These are phyloP conservation scores for Sus cebifrons DNA, from an alignment of 2,797 vertebrate species.

Conservation along the genomic window DNA sequence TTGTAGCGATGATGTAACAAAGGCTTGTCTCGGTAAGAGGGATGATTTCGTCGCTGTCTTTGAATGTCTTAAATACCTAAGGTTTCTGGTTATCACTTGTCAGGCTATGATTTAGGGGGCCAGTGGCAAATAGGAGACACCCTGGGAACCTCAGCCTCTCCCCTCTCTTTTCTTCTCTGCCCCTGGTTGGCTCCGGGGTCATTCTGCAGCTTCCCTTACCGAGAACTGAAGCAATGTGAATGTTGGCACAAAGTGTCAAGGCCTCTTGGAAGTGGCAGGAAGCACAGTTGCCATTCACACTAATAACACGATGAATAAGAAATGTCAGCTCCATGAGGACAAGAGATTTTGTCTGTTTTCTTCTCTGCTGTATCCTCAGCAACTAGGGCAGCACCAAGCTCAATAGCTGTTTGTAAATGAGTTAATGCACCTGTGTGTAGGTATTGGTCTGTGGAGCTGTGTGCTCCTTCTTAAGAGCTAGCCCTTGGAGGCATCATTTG, in stretches of 20 bases:
- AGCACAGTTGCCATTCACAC: background rate
- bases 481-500: background rate
- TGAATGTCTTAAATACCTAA: constrained; percentile 22
- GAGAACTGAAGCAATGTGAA: background rate
- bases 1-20: background rate
- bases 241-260: background rate
- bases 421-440: background rate
- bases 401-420: background rate
- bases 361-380: background rate
- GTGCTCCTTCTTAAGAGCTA: background rate
- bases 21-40: background rate
- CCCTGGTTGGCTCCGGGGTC: background rate
- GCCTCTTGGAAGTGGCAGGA: background rate
- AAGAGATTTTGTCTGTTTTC: too few species aligned
- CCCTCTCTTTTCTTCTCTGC: background rate
- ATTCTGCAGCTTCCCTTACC: background rate
- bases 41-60: background rate
- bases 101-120: background rate
- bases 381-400: constrained; percentile 1
- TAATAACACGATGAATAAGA: background rate
- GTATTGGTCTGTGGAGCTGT: background rate
- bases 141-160: background rate
- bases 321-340: too few species aligned
- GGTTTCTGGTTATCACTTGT: background rate
- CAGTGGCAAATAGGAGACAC: background rate